These are phyloP conservation scores for Myotis findleyi DNA, from an alignment of 2,797 vertebrate species.

Conservation along the genomic window DNA sequence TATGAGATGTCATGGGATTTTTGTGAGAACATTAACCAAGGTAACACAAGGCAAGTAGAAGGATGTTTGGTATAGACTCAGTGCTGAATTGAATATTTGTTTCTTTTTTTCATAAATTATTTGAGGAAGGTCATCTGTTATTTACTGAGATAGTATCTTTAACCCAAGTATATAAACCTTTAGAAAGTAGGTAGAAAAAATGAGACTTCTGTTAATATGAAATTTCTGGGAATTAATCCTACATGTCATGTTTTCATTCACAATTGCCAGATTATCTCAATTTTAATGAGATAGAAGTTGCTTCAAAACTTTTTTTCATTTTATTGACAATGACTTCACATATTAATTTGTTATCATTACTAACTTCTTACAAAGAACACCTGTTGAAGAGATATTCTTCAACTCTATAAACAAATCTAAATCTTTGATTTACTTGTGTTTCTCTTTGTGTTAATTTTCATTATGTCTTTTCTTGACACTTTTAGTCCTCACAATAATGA, in stretches of 20 bases:
- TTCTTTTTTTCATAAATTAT: background rate
- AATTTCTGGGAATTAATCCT: background rate
- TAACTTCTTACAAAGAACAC: background rate
- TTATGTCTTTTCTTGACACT: background rate
- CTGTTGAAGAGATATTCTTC: background rate
- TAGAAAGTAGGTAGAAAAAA: background rate
- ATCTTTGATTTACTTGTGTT: background rate
- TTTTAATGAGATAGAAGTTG: background rate
- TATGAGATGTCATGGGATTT: background rate
- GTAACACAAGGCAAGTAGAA: background rate
- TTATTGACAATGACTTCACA: background rate
- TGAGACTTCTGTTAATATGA: background rate
- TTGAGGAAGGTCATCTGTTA: background rate
- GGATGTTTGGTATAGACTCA: background rate
- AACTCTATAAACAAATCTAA: background rate
- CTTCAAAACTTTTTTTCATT: background rate
- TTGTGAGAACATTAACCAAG: background rate
- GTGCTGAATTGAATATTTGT: background rate
- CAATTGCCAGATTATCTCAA: background rate
- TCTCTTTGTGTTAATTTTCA: background rate
- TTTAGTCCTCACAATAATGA: slow-evolving; percentile 15
- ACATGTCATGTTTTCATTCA: background rate
- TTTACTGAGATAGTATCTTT: background rate
- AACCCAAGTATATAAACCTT: background rate
- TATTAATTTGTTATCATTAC: background rate